Conservation (phyloP, 2,113 vertebrate genomes). For the Osmerus mordax region DNA sequence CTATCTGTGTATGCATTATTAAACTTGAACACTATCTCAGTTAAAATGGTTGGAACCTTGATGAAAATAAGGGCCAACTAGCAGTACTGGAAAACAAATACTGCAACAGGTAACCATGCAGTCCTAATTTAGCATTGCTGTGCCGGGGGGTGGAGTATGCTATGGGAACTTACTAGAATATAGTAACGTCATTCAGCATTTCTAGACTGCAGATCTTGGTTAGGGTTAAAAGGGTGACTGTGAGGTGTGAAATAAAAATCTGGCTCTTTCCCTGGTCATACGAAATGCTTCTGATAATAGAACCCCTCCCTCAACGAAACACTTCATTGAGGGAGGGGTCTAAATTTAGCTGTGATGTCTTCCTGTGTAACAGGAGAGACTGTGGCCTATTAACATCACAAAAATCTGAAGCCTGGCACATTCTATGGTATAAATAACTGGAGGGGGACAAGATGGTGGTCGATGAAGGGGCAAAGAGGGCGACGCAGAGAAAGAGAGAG, state of each 20-base stretch:
- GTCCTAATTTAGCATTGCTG: too few relatives aligned
- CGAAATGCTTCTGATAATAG: conserved; percentile 11
- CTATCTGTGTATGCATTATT: too few relatives aligned
- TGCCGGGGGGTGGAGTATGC: too few relatives aligned
- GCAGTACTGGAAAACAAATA: too few relatives aligned
- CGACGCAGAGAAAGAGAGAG: conserved; percentile 35
- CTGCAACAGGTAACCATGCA: too few relatives aligned
- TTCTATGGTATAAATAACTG: conserved; percentile 78
- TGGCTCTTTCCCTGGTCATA: conserved; percentile 28
- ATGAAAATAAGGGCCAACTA: too few relatives aligned
- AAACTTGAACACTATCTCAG: too few relatives aligned
- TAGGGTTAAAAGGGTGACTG: background rate
- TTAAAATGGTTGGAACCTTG: too few relatives aligned
- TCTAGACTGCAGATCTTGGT: background rate
- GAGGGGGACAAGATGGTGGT: conserved; percentile 45
- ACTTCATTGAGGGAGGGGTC: conserved; percentile 32
- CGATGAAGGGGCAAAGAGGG: conserved; percentile 20
- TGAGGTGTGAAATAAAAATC: conserved; percentile 17
- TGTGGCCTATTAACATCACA: conserved; percentile 69
- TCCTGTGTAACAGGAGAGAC: conserved; percentile 74
- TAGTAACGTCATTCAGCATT: background rate
- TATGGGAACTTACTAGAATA: background rate
- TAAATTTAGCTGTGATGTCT: conserved; percentile 78
- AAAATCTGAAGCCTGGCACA: conserved; percentile 78
- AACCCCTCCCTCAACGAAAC: background rate